Percentiles rank a stretch among this genome's conserved stretches.
phyloP scores from a whole-genome alignment of 1,140 invertebrate species.

The Araneus ventricosus region DNA sequence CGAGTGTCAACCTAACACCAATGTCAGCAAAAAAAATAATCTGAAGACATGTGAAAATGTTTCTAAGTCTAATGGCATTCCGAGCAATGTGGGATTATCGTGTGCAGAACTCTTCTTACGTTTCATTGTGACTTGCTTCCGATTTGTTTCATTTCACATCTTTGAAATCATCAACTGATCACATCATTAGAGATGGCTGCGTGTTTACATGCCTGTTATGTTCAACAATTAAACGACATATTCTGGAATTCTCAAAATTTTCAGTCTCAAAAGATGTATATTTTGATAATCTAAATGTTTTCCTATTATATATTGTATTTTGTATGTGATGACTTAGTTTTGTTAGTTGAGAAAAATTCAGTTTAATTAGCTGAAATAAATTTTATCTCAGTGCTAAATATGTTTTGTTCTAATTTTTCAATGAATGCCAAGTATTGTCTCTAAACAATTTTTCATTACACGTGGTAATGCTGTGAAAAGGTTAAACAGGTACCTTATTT shows the following conservation, averaged over 20 bases:
- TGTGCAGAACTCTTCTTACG: slow-evolving; percentile 11
- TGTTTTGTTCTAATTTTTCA: no score
- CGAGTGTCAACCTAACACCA: not conserved
- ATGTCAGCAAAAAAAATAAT: not conserved
- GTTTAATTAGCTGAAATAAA: slow-evolving; percentile 17
- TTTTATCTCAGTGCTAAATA: not conserved
- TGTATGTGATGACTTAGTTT: slow-evolving; percentile 64
- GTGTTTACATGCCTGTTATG: slow-evolving; percentile 26
- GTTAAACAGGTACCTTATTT: no score
- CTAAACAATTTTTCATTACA: not conserved
- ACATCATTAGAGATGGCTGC: slow-evolving; percentile 56
- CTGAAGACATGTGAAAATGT: slow-evolving; percentile 25
- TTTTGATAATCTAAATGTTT: slow-evolving; percentile 73
- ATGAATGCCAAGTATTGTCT: slow-evolving; percentile 44
- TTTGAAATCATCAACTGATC: slow-evolving; percentile 44
- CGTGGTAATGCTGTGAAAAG: not conserved
- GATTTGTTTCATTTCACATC: slow-evolving; percentile 60
- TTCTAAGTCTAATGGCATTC: slow-evolving; percentile 61
- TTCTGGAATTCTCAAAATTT: slow-evolving; percentile 53
- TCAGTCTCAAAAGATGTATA: slow-evolving; percentile 63
- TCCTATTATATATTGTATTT: slow-evolving; percentile 67
- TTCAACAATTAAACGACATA: slow-evolving; percentile 23
- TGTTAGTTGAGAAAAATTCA: not conserved
- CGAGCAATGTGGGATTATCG: slow-evolving; percentile 34
- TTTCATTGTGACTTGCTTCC: slow-evolving; percentile 46